Base-by-base conservation (phyloP, 2,113 vertebrate species). In the Notarius quadriscutis region DNA sequence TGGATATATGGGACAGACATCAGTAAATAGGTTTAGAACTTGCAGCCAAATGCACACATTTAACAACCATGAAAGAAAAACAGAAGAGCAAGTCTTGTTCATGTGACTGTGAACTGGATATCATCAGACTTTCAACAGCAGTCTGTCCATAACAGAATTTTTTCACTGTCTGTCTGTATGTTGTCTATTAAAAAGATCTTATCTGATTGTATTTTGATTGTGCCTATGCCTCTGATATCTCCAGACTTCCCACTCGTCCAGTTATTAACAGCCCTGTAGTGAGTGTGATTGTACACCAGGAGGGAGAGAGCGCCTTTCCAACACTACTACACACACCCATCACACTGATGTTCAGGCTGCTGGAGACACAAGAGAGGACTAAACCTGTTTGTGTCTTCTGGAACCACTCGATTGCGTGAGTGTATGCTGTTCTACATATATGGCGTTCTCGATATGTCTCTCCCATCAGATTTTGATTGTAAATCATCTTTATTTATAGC, bases 331-430 rank as follows among this genome's bases (percentile, higher is more conserved):
- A 94, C 79, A 94, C 91, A 84, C 96, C 96, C 0, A 62, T 97
- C 72, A 95, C 93, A 82, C 90, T 97, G 90, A 94, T 96, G 63
- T 95, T 96, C 0, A 53, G 92, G 83, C 94, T 98, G 92, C 93
- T 97, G 94, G 95, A 97, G 92, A 96, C 96, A 0, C 93, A 96
- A 86, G 96, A 97, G 89, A 96, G 97, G 57, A 96, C 94, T 0
- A 97, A 97, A 91, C 97, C 97, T 0, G 93, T 96, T 87, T 98
- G 97, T 10, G 97, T 98, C 86, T 96, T 95, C 94, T 98, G 97
- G 97, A 97, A 98, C 91, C 97, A 97, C 87, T 96, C 97, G 34
- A 91, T 97, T 53, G 87, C 1, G 97, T 97, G 93, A 89, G 97
- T 84, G 0, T 34, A 2, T 22, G 53, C 10, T 22, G 12, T 57